phyloP scores from a whole-genome alignment of 37 sponge, comb jelly and placozoan species.

The Spongilla lacustris region DNA sequence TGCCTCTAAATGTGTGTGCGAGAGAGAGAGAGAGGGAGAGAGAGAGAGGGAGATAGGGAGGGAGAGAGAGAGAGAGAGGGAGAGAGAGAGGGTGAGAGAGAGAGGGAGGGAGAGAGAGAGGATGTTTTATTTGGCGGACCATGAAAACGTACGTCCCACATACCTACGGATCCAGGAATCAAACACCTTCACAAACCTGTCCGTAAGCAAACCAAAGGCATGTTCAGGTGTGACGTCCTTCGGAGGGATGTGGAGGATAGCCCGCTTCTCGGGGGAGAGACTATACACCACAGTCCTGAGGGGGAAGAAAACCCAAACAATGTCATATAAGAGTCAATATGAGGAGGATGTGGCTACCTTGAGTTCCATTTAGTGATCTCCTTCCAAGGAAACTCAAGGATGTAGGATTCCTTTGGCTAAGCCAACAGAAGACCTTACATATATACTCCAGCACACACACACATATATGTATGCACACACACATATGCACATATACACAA shows the following conservation, averaged over 20 bases:
- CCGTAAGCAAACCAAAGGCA: conserved; percentile 7
- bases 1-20: not conserved
- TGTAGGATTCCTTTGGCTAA: conserved; percentile 27
- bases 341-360: not conserved
- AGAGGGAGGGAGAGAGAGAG: not conserved
- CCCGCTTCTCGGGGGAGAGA: not conserved
- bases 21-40: not conserved
- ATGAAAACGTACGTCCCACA: not conserved
- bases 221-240: not conserved
- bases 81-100: not conserved
- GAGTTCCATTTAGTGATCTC: not conserved
- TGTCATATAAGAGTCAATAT: not conserved
- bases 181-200: conserved; percentile 6
- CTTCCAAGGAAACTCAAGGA: conserved; percentile 33
- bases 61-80: too few relatives aligned
- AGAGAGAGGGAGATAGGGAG: conserved; percentile 11
- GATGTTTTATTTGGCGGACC: not conserved
- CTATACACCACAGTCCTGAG: not conserved
- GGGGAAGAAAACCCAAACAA: not conserved
- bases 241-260: not conserved
- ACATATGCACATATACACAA: not conserved
- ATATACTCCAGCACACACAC: not conserved
- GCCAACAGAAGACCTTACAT: not conserved
- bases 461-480: not conserved
- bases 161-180: conserved; percentile 16